These are phyloP conservation scores for Trogon surrucura DNA, from an alignment of 2,113 vertebrate genomes.

Conservation along the genomic window DNA sequence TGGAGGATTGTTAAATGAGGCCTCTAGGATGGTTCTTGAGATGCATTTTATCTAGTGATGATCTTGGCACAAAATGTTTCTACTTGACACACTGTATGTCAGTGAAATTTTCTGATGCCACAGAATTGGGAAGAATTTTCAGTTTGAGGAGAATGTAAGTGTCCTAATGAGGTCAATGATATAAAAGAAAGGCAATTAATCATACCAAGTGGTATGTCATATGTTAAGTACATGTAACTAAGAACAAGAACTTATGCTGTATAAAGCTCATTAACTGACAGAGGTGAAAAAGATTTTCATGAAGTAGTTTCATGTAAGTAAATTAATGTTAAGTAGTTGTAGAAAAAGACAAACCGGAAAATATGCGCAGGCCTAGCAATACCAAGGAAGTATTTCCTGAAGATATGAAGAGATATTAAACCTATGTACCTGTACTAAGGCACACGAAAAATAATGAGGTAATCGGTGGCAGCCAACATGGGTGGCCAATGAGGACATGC, in stretches of 20 bases:
- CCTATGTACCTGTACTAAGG: background rate
- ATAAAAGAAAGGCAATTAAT: constrained; percentile 3
- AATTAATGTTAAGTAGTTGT: background rate
- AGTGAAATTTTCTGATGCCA: background rate
- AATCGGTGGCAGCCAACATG: no score
- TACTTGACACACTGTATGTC: background rate
- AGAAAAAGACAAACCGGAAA: background rate
- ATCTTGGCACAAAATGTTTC: background rate
- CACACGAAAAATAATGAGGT: no score
- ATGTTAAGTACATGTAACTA: background rate
- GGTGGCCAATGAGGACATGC: no score
- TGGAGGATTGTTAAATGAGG: background rate
- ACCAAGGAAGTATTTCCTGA: background rate
- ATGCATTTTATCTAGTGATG: background rate
- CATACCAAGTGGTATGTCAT: background rate
- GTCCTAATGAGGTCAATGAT: background rate
- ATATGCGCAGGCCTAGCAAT: background rate
- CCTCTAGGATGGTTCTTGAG: background rate
- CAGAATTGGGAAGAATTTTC: background rate
- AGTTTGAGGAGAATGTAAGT: background rate
- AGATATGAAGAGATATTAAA: background rate
- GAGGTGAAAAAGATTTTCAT: background rate
- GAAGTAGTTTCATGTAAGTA: background rate
- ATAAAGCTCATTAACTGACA: background rate
- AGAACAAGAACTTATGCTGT: background rate